These are phyloP conservation scores for Ips nitidus DNA, from an alignment of 1,140 invertebrate genomes.

Conservation along the genomic window DNA sequence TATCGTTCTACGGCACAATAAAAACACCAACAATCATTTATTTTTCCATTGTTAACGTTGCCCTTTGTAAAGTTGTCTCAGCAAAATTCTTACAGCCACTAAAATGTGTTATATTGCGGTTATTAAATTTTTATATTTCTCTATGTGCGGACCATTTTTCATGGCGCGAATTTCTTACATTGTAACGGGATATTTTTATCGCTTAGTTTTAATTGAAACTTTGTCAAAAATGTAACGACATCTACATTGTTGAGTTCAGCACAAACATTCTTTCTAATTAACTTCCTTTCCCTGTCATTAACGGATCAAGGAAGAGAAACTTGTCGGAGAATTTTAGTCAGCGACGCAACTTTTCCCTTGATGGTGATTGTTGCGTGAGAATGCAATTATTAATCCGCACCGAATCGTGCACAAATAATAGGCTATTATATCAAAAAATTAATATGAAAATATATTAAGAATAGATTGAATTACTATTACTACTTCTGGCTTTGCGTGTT, in stretches of 20 bases:
- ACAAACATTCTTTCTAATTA: no score
- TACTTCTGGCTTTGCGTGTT: slow-evolving; percentile 3
- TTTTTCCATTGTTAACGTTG: slow-evolving; percentile 14
- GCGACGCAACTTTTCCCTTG: no score
- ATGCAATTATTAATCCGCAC: slow-evolving; percentile 4
- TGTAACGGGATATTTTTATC: slow-evolving; percentile 26
- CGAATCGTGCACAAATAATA: slow-evolving; percentile 15
- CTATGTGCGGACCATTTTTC: slow-evolving; percentile 28
- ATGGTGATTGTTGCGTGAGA: slow-evolving; percentile 5
- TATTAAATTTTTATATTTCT: slow-evolving; percentile 35
- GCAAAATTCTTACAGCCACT: slow-evolving; percentile 24
- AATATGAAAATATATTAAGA: slow-evolving; percentile 3
- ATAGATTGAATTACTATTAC: slow-evolving; percentile 2
- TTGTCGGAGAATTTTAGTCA: no score
- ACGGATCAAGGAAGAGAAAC: no score
- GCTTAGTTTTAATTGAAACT: slow-evolving; percentile 1
- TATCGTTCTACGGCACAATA: not conserved
- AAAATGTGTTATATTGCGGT: slow-evolving; percentile 32
- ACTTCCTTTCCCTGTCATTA: no score
- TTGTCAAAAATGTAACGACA: not conserved
- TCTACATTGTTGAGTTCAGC: no score
- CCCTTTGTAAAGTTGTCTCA: slow-evolving; percentile 24
- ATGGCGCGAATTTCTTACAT: slow-evolving; percentile 25
- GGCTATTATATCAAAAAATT: slow-evolving; percentile 6
- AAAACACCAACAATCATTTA: slow-evolving; percentile 1